Evolutionary conservation across 1,140 invertebrate species (phyloP).

Genomic region (Polypedilum vanderplanki): DNA sequence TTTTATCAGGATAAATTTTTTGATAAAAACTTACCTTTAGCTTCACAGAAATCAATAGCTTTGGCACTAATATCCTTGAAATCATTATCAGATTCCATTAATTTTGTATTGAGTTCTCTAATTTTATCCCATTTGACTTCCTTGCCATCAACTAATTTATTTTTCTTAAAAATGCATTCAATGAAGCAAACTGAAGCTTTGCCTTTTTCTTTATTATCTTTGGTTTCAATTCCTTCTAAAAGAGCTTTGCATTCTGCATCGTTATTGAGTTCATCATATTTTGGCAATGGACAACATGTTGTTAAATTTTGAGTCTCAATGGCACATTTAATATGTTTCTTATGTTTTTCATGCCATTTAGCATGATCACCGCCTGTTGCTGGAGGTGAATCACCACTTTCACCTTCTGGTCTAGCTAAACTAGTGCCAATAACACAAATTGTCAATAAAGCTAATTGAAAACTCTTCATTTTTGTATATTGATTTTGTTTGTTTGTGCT

Average conservation of each 20-base stretch:
- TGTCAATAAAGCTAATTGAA: background rate
- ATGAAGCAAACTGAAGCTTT: background rate
- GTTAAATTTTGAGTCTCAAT: background rate
- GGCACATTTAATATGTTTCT: background rate
- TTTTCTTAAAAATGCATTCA: background rate
- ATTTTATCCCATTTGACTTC: conserved; percentile 5
- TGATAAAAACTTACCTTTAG: background rate
- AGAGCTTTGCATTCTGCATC: background rate
- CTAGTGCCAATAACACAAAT: background rate
- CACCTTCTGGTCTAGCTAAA: no score
- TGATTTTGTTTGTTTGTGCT: background rate
- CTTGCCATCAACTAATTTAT: background rate
- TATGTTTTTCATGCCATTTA: background rate
- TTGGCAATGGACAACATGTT: background rate
- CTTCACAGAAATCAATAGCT: background rate
- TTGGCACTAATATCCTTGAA: background rate
- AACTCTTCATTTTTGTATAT: background rate
- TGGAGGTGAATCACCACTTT: background rate
- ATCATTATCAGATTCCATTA: background rate
- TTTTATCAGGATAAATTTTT: no score
- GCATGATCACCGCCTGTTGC: background rate
- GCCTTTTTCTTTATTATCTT: background rate
- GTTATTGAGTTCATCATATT: background rate
- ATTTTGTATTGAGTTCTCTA: background rate
- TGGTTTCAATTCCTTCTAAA: background rate